Base-by-base conservation (phyloP, 2,888 invertebrate species). In the Drosophila mimetica region DNA sequence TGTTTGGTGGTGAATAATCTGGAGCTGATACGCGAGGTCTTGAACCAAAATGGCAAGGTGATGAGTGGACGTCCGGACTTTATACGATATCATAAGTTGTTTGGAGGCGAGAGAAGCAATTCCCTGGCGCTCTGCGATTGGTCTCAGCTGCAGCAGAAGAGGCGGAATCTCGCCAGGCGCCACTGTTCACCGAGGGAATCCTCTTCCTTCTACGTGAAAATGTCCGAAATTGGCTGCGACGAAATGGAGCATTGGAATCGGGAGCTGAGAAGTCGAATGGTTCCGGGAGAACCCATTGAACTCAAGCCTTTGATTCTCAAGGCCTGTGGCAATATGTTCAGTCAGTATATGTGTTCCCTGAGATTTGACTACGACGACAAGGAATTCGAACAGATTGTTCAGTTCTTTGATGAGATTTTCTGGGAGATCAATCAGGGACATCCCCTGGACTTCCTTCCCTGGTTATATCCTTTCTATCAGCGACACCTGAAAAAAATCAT, bases 341-440 rank as follows among this genome's bases (percentile, higher is more conserved):
- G 94, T 2, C 94, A 95, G 74, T 97, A 96, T 92, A 96, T 97
- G 95, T 97, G 97, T 91, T 95, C 95, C 13, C 93, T 94, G 0
- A 93, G 95, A 2, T 96, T 96, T 82, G 94, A 94, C 37, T 94
- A 95, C 60, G 93, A 94, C 14, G 96, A 97, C 75, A 50, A 85
- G 0, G 94, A 94, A n/a, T 97, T 97, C 91, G 92, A 93, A 46
- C 92, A 92, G 52, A 93, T 95, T 5, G 95, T 96, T 0, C 92
- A 94, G 30, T 93, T 93, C 63, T 97, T 97, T 89, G 97, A 97
- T 81, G 95, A 96, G 79, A 96, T 97, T 60, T 97, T 97, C 92
- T 96, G 96, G 95, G 97, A 97, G 88, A 96, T 97, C 72, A 97
- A 97, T 90, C 96, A 96, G 82, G 96, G 97, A 0, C 97, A 96